phyloP scores from a whole-genome alignment of 2,888 invertebrate genomes.

The Drosophila maculinotata region DNA sequence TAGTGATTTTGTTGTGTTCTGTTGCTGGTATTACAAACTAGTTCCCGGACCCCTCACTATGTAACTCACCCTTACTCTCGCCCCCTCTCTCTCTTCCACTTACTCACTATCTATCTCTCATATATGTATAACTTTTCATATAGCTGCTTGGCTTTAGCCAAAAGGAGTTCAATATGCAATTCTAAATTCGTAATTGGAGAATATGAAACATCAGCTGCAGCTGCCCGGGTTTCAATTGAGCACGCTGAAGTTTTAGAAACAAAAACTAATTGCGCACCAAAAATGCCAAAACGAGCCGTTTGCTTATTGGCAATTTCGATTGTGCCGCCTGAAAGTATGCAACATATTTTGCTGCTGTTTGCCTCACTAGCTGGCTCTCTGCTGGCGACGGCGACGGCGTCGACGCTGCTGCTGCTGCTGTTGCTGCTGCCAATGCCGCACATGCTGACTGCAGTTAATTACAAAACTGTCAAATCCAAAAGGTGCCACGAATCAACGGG shows the following conservation, averaged over 20 bases:
- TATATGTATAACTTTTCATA: too few species aligned
- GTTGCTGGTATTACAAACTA: too few species aligned
- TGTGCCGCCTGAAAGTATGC: conserved; percentile 71
- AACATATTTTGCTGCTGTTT: conserved; percentile 55
- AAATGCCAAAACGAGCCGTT: conserved; percentile 61
- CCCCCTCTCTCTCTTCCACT: too few species aligned
- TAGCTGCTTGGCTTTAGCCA: too few species aligned
- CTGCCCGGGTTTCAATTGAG: conserved; percentile 9
- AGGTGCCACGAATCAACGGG: conserved; percentile 79
- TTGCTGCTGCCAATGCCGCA: conserved; percentile 51
- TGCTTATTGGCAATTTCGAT: conserved; percentile 67
- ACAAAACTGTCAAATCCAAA: conserved; percentile 85
- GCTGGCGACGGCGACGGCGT: conserved; percentile 6
- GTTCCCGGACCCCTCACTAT: too few species aligned
- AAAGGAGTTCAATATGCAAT: too few species aligned
- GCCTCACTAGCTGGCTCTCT: background rate
- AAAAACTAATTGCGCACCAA: conserved; percentile 62
- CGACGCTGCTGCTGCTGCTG: conserved; percentile 17
- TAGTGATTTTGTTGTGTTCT: too few species aligned
- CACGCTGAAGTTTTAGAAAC: conserved; percentile 36
- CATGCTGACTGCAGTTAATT: conserved; percentile 84
- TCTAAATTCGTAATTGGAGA: too few species aligned
- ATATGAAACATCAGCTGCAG: conserved; percentile 13
- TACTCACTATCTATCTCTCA: too few species aligned
- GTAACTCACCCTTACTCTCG: too few species aligned